Evolutionary conservation across 2,797 vertebrate species (phyloP), one percentile per base, ranked within the genome.

Genomic region (Corythornis leucogaster): DNA sequence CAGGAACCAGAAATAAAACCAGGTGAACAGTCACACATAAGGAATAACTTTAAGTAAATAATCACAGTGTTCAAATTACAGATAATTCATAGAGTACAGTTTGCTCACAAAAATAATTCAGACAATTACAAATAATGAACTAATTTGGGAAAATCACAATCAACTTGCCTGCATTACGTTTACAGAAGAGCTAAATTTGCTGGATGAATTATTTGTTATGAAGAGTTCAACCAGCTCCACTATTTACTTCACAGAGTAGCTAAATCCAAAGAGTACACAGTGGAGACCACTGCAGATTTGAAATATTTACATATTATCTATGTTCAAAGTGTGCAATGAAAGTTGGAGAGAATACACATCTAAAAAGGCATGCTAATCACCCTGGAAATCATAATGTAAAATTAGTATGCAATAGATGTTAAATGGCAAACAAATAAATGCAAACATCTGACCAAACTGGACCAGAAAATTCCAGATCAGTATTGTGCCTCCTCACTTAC

Each of bases 41-140:
- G 50, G 48, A 92, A 87, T 87, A 95, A 87, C 62, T 90, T 89
- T 71, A 70, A 93, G 85, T 90, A 91, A 95, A 93, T 93, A 96
- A 88, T 76, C 67, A 81, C 61, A 61, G 28, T 57, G 70, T 81
- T 93, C 82, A 91, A 96, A 95, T 95, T 93, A 59, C 82, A 90
- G 83, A 82, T 90, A 92, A 94, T 94, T 88, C 82, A 81, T 21
- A 80, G 33, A 70, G 45, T 86, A 93, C 61, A 81, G 67, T 90
- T 96, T 94, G 70, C 86, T 92, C 87, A 90, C 82, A 94, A 96
- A 95, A 94, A 95, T 87, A 88, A 95, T 92, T 94, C 91, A 82
- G 89, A 92, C 94, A 95, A 92, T 95, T 96, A 89, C 70, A 95
- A 96, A 96, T 95, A 96, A 96, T 93, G 94, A 94, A 91, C 83